A percentile compares a stretch with the other conserved stretches of the same genome.
Conservation (phyloP, 2,113 vertebrate species). For the Nettapus auritus region DNA sequence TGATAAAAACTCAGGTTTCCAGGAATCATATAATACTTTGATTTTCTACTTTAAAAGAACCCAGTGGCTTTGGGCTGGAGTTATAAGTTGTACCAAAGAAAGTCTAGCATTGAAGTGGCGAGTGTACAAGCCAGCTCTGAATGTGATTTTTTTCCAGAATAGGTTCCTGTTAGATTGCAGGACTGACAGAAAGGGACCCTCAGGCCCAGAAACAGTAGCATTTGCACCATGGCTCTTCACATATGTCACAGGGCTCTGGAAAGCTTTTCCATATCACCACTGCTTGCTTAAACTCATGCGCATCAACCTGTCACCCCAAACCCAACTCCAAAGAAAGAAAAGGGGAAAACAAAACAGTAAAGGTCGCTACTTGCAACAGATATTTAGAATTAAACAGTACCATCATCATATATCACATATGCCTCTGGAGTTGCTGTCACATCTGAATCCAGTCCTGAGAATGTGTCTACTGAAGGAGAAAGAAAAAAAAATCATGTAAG, state of each 20-base stretch:
- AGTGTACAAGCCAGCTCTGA: neutral
- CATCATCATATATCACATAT: constrained; percentile 82
- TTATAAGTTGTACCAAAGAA: neutral
- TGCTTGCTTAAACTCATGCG: neutral
- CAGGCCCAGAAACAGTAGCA: neutral
- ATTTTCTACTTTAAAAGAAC: neutral
- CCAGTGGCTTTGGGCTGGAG: neutral
- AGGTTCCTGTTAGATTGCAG: neutral
- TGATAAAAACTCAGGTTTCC: neutral
- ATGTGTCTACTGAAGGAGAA: constrained; percentile 80
- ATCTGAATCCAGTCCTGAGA: constrained; percentile 86
- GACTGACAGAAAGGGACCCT: neutral
- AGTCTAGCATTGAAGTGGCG: neutral
- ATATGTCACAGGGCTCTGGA: neutral
- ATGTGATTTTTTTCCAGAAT: neutral
- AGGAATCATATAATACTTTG: neutral
- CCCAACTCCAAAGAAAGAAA: neutral
- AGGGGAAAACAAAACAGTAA: neutral
- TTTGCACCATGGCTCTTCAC: neutral
- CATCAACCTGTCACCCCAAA: neutral
- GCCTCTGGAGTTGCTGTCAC: constrained; percentile 74
- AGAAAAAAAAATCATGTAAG: constrained; percentile 25
- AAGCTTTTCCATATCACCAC: neutral
- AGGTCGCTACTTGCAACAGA: neutral
- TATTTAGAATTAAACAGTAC: constrained; percentile 73